phyloP scores from a whole-genome alignment of 1,140 invertebrate species.

The Ericerus pela region DNA sequence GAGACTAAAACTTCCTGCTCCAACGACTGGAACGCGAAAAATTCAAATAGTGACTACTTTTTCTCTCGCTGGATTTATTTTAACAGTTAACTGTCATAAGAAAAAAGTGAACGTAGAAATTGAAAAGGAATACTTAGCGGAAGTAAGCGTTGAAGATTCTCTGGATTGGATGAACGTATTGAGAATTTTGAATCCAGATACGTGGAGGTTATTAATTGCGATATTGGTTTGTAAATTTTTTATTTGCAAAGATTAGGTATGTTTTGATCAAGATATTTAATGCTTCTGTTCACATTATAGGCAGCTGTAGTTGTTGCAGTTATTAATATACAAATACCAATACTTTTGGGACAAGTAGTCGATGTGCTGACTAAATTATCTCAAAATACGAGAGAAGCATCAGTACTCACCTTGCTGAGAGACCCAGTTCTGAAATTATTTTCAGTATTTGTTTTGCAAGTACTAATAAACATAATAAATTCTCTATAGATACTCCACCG shows the following conservation, averaged over 20 bases:
- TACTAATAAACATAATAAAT: conserved; percentile 26
- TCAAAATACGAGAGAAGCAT: conserved; percentile 22
- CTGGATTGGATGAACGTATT: conserved; percentile 48
- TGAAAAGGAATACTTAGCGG: no score
- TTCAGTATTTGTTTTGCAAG: conserved; percentile 51
- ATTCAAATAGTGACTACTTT: no score
- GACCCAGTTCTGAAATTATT: conserved; percentile 48
- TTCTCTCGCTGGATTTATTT: no score
- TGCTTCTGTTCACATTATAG: conserved; percentile 35
- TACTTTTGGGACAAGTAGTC: conserved; percentile 55
- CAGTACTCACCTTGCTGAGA: conserved; percentile 45
- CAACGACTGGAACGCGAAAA: no score
- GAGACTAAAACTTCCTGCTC: no score
- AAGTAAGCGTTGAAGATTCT: no score
- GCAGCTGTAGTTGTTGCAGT: conserved; percentile 61
- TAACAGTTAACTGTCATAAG: no score
- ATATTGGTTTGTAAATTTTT: conserved; percentile 34
- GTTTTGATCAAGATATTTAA: conserved; percentile 10
- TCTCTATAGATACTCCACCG: conserved; percentile 4
- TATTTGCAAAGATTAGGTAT: conserved; percentile 4
- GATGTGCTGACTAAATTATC: conserved; percentile 50
- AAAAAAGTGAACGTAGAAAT: no score
- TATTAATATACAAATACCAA: conserved; percentile 67
- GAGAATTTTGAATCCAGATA: conserved; percentile 41
- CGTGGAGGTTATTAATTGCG: conserved; percentile 39